phyloP scores from a whole-genome alignment of 2,113 vertebrate species.

The Ursus arctos region DNA sequence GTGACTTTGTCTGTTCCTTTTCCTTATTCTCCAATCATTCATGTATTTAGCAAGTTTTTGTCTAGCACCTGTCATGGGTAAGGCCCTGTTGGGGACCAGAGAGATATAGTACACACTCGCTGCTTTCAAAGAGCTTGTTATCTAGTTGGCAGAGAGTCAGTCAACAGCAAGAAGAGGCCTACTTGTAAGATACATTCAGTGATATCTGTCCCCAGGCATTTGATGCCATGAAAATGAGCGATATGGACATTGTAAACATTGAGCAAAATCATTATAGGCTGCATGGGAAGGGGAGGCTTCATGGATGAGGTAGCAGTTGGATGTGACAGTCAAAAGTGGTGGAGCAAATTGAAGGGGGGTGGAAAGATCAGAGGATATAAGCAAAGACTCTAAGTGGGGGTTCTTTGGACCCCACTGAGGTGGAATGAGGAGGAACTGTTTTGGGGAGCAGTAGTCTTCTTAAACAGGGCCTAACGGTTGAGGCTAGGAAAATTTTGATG shows the following conservation, averaged over 20 bases:
- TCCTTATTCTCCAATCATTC: not conserved
- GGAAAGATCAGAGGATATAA: not conserved
- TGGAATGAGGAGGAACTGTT: not conserved
- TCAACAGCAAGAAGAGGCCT: not conserved
- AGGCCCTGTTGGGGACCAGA: not conserved
- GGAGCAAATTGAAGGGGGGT: not conserved
- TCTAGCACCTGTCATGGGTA: not conserved
- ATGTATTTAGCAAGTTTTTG: not conserved
- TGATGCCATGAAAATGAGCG: not conserved
- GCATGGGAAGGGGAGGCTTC: not conserved
- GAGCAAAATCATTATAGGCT: not conserved
- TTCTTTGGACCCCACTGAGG: not conserved
- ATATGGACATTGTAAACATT: not conserved
- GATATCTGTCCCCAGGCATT: not conserved
- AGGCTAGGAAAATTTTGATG: not conserved
- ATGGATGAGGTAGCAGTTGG: not conserved
- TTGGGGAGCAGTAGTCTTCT: not conserved
- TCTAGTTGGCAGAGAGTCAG: not conserved
- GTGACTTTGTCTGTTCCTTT: not conserved
- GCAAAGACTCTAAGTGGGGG: not conserved
- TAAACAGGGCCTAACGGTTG: not conserved
- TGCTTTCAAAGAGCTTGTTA: constrained; percentile 25
- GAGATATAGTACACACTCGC: not conserved
- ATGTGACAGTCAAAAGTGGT: not conserved
- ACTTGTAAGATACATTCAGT: not conserved